phyloP scores from a whole-genome alignment of 37 sponge, comb jelly and placozoan genomes.

The Aphrocallistes beatrix region DNA sequence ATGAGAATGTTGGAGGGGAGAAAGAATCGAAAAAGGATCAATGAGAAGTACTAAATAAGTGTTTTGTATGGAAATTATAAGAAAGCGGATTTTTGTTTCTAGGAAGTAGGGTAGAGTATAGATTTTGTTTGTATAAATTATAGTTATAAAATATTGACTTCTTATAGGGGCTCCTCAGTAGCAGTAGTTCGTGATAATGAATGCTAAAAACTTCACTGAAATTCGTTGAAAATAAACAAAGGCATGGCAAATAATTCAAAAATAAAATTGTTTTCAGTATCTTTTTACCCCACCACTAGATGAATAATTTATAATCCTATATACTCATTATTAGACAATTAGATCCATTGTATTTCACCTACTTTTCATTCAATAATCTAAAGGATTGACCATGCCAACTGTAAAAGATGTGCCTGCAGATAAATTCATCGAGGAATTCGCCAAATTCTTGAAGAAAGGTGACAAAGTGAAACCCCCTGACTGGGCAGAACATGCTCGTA shows the following conservation, averaged over 20 bases:
- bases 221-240: too few relatives aligned
- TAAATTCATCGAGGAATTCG: slow-evolving; percentile 3
- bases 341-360: too few relatives aligned
- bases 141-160: too few relatives aligned
- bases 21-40: neutral
- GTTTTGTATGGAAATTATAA: neutral
- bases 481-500: slow-evolving; percentile 3
- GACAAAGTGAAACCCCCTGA: neutral
- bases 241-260: neutral
- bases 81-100: neutral
- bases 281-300: neutral
- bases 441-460: neutral
- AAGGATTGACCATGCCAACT: too few relatives aligned
- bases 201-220: too few relatives aligned
- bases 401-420: neutral
- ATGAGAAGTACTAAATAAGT: too few relatives aligned
- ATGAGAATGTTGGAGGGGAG: neutral
- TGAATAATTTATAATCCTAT: neutral
- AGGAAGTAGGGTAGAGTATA: neutral
- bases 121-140: neutral
- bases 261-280: neutral
- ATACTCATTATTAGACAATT: too few relatives aligned
- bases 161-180: too few relatives aligned
- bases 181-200: too few relatives aligned
- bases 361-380: too few relatives aligned